Conservation (phyloP, 2,797 vertebrate species). For the Leptatherina wallacei region DNA sequence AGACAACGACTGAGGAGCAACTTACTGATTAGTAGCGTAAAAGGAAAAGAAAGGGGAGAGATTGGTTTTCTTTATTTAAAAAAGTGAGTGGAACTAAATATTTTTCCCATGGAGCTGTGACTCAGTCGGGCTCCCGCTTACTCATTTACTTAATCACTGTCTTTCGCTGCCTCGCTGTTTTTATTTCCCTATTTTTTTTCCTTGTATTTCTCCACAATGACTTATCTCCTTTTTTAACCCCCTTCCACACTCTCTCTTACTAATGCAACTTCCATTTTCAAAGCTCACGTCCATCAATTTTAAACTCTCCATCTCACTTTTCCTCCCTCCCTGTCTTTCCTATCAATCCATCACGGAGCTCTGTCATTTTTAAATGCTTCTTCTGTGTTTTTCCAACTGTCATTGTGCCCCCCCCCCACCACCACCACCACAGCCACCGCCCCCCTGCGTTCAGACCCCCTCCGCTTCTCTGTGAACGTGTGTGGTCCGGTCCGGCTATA, state of each 20-base stretch:
- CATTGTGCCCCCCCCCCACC: constrained; percentile 31
- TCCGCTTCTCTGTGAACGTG: constrained; percentile 45
- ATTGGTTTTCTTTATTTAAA: constrained; percentile 36
- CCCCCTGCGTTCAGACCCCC: constrained; percentile 40
- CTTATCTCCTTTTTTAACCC: constrained; percentile 21
- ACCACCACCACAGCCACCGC: constrained; percentile 29
- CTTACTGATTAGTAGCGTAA: constrained; percentile 49
- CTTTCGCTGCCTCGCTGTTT: constrained; percentile 44
- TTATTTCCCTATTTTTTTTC: constrained; percentile 37
- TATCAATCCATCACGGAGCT: constrained; percentile 65
- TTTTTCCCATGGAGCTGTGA: constrained; percentile 66
- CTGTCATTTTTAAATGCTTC: constrained; percentile 57
- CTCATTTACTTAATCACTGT: constrained; percentile 63
- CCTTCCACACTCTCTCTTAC: not conserved
- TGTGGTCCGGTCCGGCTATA: constrained; percentile 80
- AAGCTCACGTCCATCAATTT: constrained; percentile 25
- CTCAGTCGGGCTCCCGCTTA: constrained; percentile 61
- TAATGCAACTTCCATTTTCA: constrained; percentile 20
- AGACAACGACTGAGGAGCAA: constrained; percentile 30
- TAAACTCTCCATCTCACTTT: constrained; percentile 24
- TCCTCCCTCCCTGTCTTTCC: constrained; percentile 38
- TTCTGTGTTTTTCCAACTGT: constrained; percentile 72
- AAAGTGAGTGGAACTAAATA: constrained; percentile 53
- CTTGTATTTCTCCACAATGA: constrained; percentile 34
- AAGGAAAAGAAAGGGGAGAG: constrained; percentile 30